These are phyloP conservation scores for Brachypalpus laphriformis DNA, from an alignment of 2,888 invertebrate genomes.

Conservation along the genomic window DNA sequence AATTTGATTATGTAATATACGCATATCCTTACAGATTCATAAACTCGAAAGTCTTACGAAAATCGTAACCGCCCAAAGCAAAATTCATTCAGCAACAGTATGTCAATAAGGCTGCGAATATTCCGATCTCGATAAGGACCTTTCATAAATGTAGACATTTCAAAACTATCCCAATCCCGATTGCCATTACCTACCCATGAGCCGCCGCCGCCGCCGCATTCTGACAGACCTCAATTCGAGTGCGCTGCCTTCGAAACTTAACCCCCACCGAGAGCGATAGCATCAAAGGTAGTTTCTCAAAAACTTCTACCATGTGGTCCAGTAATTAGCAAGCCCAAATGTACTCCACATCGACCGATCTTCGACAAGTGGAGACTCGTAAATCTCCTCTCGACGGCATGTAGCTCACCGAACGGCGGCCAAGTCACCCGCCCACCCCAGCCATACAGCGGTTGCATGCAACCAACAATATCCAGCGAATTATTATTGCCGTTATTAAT, in stretches of 20 bases:
- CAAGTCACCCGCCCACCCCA: constrained; percentile 26
- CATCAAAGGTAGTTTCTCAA: constrained; percentile 56
- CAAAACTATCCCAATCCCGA: constrained; percentile 18
- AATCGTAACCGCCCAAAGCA: too few species aligned
- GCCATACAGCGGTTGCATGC: constrained; percentile 49
- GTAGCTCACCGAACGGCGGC: constrained; percentile 1
- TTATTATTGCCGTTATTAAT: constrained; percentile 70
- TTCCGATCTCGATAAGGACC: not conserved
- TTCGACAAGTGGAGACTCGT: constrained; percentile 67
- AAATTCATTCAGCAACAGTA: not conserved
- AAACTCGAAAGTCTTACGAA: not conserved
- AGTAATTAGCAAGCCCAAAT: constrained; percentile 68
- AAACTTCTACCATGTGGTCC: constrained; percentile 65
- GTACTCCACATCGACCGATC: constrained; percentile 59
- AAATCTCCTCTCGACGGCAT: constrained; percentile 57
- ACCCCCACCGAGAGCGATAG: constrained; percentile 56
- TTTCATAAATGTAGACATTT: constrained; percentile 33
- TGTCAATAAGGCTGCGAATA: constrained; percentile 7
- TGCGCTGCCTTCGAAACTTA: not conserved
- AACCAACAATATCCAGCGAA: constrained; percentile 41
- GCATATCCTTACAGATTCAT: not conserved
- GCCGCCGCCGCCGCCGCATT: not conserved
- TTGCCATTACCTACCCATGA: constrained; percentile 4
- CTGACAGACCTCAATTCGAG: constrained; percentile 28
- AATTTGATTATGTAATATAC: too few species aligned